phyloP scores from a whole-genome alignment of 2,888 invertebrate species.

The Rhyacophila evoluta region DNA sequence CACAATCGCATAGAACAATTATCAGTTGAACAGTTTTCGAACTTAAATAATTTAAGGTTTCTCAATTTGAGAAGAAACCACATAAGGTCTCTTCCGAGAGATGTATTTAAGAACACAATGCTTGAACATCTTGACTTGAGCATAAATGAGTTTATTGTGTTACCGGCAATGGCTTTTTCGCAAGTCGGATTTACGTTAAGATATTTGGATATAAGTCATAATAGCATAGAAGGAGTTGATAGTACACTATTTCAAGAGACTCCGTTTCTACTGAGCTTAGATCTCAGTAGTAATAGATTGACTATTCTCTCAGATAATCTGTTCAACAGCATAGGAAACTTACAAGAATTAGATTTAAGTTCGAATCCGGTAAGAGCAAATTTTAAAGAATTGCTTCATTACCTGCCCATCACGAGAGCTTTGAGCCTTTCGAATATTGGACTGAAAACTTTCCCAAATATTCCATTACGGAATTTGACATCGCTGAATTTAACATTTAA shows the following conservation, averaged over 20 bases:
- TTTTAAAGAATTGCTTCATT: slow-evolving; percentile 88
- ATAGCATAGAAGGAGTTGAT: slow-evolving; percentile 87
- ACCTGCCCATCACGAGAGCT: slow-evolving; percentile 83
- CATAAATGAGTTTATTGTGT: slow-evolving; percentile 81
- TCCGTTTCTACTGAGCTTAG: slow-evolving; percentile 81
- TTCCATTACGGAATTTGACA: slow-evolving; percentile 82
- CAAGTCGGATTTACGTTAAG: slow-evolving; percentile 85
- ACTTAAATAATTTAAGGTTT: slow-evolving; percentile 79
- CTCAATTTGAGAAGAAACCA: slow-evolving; percentile 80
- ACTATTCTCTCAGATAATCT: slow-evolving; percentile 90
- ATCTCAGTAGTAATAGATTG: slow-evolving; percentile 83
- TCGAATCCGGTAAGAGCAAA: slow-evolving; percentile 86
- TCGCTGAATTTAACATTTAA: slow-evolving; percentile 86
- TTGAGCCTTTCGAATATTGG: slow-evolving; percentile 83
- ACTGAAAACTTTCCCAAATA: slow-evolving; percentile 80
- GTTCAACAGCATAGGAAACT: slow-evolving; percentile 82
- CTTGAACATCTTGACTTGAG: slow-evolving; percentile 85
- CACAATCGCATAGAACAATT: slow-evolving; percentile 81
- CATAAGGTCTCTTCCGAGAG: slow-evolving; percentile 79
- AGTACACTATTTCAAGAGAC: slow-evolving; percentile 88
- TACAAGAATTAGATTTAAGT: slow-evolving; percentile 84
- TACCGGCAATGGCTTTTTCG: slow-evolving; percentile 82
- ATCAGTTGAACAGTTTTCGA: slow-evolving; percentile 84
- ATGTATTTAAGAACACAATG: slow-evolving; percentile 83
- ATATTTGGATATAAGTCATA: slow-evolving; percentile 81